phyloP scores from a whole-genome alignment of 92 coral and sea anemone genomes.

The Virgularia gustaviana region DNA sequence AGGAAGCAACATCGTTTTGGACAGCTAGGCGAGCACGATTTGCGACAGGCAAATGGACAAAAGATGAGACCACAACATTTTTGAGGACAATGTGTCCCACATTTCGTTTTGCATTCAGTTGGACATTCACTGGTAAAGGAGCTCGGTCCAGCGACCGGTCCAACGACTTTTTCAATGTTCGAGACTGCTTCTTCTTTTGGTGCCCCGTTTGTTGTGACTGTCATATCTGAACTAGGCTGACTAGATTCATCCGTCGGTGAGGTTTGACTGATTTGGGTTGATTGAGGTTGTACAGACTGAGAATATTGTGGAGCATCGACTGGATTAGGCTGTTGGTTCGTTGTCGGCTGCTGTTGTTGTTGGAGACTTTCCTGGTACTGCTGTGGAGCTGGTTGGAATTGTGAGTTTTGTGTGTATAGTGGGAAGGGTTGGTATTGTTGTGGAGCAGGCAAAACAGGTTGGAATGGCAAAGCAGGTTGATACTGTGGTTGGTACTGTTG shows the following conservation, averaged over 20 bases:
- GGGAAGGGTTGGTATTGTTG: neutral
- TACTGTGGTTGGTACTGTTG: slow-evolving; percentile 6
- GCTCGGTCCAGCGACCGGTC: neutral
- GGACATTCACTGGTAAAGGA: slow-evolving; percentile 22
- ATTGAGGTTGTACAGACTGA: neutral
- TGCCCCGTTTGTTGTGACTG: too few relatives aligned
- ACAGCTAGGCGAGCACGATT: slow-evolving; percentile 25
- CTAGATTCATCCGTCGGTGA: too few relatives aligned
- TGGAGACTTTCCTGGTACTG: neutral
- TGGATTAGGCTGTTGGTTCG: neutral
- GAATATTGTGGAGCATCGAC: neutral
- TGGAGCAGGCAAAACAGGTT: neutral
- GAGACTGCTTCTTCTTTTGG: neutral
- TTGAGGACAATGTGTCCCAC: slow-evolving; percentile 25
- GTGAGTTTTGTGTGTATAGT: neutral
- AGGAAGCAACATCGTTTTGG: slow-evolving; percentile 27
- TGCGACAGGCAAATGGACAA: slow-evolving; percentile 35
- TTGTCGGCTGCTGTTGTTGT: neutral
- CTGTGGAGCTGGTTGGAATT: neutral
- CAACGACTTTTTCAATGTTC: slow-evolving; percentile 16
- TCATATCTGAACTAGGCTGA: too few relatives aligned
- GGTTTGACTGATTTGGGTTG: too few relatives aligned
- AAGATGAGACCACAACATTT: slow-evolving; percentile 26
- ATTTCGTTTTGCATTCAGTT: slow-evolving; percentile 20
- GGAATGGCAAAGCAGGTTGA: neutral